Percentiles rank a stretch among this genome's conserved stretches.
These are phyloP conservation scores for Watsonalla cultraria DNA, from an alignment of 2,888 invertebrate genomes.

Conservation along the genomic window DNA sequence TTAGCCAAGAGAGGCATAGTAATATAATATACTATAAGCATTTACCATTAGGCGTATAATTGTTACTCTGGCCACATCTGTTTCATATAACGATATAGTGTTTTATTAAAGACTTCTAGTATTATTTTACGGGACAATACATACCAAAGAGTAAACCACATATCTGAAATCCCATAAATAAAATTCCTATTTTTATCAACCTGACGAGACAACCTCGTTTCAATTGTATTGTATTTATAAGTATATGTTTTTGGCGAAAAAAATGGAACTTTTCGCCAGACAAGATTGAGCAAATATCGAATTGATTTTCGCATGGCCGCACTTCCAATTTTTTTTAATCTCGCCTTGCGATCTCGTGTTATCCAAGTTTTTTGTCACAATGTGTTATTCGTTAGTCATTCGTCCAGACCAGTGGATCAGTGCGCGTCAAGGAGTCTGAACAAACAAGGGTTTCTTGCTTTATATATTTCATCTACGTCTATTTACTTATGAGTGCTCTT, in stretches of 20 bases:
- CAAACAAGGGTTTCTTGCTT: background rate
- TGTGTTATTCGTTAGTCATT: slow-evolving; percentile 20
- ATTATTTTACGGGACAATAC: too few relatives aligned
- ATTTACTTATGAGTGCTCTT: too few relatives aligned
- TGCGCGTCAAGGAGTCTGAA: slow-evolving; percentile 5
- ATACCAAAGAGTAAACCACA: background rate
- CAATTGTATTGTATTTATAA: slow-evolving; percentile 2
- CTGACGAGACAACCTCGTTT: background rate
- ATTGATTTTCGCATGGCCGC: slow-evolving; percentile 15
- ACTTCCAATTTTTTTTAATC: slow-evolving; percentile 32
- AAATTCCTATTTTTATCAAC: slow-evolving; percentile 1
- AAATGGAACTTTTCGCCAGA: slow-evolving; percentile 15
- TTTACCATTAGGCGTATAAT: too few relatives aligned
- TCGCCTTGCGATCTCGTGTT: slow-evolving; percentile 28
- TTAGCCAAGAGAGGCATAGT: background rate
- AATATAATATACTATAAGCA: too few relatives aligned
- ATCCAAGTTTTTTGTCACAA: slow-evolving; percentile 17
- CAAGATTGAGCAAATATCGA: slow-evolving; percentile 21
- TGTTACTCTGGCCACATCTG: too few relatives aligned
- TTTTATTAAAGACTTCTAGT: too few relatives aligned
- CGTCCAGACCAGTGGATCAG: slow-evolving; percentile 24
- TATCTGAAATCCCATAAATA: slow-evolving; percentile 1
- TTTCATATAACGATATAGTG: too few relatives aligned
- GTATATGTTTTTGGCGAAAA: slow-evolving; percentile 3
- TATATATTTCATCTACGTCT: too few relatives aligned